Evolutionary conservation across 2,888 invertebrate species (phyloP).

Genomic region (Clanis bilineata): DNA sequence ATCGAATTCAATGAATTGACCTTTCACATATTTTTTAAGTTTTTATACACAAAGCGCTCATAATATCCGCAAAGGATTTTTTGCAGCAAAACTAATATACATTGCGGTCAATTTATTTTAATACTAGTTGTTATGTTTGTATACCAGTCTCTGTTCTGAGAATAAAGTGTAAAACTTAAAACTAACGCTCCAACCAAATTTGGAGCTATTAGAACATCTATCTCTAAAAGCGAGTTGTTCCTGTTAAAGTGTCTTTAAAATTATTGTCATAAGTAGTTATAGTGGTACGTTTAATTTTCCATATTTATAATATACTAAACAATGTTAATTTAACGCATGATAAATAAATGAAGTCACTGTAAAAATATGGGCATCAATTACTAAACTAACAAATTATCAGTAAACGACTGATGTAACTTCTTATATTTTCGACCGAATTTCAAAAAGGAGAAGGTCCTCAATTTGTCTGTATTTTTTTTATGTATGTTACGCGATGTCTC

Average conservation of each 20-base stretch:
- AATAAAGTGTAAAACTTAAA: background rate
- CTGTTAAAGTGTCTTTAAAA: background rate
- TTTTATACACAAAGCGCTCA: background rate
- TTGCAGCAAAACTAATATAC: background rate
- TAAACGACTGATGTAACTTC: background rate
- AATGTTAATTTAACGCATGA: background rate
- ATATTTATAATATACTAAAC: background rate
- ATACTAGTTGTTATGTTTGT: background rate
- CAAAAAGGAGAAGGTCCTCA: too few species aligned
- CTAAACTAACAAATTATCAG: too few species aligned
- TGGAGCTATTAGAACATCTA: background rate
- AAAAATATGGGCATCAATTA: background rate
- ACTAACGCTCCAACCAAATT: background rate
- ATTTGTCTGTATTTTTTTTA: too few species aligned
- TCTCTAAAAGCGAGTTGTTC: background rate
- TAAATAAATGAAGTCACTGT: background rate
- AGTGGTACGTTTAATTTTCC: background rate
- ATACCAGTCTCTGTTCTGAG: background rate
- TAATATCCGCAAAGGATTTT: background rate
- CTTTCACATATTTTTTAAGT: background rate
- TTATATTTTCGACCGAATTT: background rate
- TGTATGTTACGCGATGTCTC: too few species aligned
- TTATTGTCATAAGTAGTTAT: constrained; percentile 1
- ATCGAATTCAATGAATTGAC: background rate
- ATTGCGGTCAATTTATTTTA: background rate